Conservation (phyloP, 2,797 vertebrate genomes). For the Peromyscus aztecus region DNA sequence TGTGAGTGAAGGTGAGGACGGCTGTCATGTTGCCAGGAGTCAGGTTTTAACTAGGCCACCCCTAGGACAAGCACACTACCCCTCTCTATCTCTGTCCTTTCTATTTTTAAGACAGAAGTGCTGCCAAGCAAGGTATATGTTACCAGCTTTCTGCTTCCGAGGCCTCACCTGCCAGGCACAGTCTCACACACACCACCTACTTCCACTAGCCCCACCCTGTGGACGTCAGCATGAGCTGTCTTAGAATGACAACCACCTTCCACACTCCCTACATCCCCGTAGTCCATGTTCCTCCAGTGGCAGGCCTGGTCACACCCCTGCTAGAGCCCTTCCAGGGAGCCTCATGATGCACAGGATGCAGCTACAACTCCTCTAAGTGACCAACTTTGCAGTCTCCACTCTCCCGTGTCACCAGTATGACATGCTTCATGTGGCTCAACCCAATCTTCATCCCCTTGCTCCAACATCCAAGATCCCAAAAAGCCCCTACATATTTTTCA, state of each 20-base stretch:
- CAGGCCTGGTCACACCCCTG: neutral
- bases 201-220: neutral
- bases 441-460: neutral
- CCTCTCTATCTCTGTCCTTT: conserved; percentile 50
- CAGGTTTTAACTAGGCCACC: conserved; percentile 73
- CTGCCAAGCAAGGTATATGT: conserved; percentile 41
- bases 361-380: neutral
- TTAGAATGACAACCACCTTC: neutral
- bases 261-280: neutral
- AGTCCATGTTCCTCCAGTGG: neutral
- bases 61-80: conserved; percentile 40
- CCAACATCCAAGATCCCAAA: neutral
- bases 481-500: conserved; percentile 12
- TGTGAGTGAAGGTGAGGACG: neutral
- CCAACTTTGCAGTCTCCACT: neutral
- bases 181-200: neutral
- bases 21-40: neutral
- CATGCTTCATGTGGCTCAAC: neutral
- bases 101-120: conserved; percentile 70
- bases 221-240: neutral
- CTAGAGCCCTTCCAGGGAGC: neutral
- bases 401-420: neutral
- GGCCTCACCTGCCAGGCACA: neutral
- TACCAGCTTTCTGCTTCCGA: conserved; percentile 50
- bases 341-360: neutral